phyloP scores from a whole-genome alignment of 2,113 vertebrate genomes.

The Apistogramma diplotaenia region DNA sequence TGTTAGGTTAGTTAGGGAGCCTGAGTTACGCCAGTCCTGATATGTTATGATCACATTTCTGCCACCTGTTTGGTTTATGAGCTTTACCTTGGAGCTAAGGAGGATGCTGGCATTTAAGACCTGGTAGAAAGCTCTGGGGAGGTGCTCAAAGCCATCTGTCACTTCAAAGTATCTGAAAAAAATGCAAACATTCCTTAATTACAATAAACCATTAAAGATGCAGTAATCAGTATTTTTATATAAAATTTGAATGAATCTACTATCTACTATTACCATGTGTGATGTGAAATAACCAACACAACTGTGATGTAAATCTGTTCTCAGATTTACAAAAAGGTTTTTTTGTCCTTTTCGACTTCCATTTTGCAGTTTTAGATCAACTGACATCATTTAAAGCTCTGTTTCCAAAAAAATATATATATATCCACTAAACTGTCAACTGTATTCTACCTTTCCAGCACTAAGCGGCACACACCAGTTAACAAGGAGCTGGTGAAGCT shows the following conservation, averaged over 20 bases:
- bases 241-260: background rate
- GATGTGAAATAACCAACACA: background rate
- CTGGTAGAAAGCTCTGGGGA: slow-evolving; percentile 59
- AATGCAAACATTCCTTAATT: background rate
- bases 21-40: slow-evolving; percentile 46
- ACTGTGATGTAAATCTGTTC: background rate
- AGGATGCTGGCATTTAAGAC: slow-evolving; percentile 69
- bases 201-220: rapidly evolving
- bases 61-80: slow-evolving; percentile 62
- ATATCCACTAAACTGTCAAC: no score
- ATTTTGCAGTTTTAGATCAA: no score
- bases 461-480: no score
- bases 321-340: background rate
- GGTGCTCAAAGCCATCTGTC: slow-evolving; percentile 70
- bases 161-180: slow-evolving; percentile 77
- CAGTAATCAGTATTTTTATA: background rate
- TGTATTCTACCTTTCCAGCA: no score
- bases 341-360: background rate
- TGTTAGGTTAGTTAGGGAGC: slow-evolving; percentile 32
- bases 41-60: slow-evolving; percentile 63
- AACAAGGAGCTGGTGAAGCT: no score
- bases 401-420: no score
- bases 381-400: no score
- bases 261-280: no score
- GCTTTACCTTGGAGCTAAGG: slow-evolving; percentile 69